Conservation (phyloP, 1,140 invertebrate species). For the Drosophila neocordata region DNA sequence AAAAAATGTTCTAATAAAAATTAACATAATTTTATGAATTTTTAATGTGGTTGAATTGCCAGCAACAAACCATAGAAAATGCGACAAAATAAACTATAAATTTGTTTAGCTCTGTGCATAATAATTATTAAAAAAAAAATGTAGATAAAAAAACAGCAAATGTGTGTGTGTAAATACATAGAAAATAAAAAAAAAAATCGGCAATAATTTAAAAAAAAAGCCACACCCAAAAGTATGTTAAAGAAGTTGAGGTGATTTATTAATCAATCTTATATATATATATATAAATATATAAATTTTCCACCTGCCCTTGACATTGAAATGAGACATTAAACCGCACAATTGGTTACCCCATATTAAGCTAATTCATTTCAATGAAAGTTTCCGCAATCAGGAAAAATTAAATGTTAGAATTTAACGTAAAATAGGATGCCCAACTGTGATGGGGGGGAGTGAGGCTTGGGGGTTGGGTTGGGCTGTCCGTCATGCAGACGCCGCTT, state of each 20-base stretch:
- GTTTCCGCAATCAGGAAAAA: constrained; percentile 75
- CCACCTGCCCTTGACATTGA: constrained; percentile 68
- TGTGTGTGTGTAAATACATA: too few species aligned
- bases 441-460: too few species aligned
- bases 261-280: too few species aligned
- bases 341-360: constrained; percentile 25
- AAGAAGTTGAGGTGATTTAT: background rate
- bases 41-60: constrained; percentile 56
- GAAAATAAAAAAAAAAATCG: background rate
- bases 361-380: constrained; percentile 79
- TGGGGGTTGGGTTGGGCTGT: constrained; percentile 20
- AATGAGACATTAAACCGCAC: constrained; percentile 58
- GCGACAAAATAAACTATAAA: constrained; percentile 74
- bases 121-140: constrained; percentile 26
- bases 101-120: constrained; percentile 49
- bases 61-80: constrained; percentile 76
- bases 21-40: constrained; percentile 66
- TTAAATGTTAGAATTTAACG: constrained; percentile 72
- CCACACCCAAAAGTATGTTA: constrained; percentile 11
- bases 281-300: background rate
- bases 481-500: constrained; percentile 64
- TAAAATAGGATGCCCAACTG: constrained; percentile 38
- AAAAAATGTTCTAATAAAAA: constrained; percentile 43
- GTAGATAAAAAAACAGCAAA: background rate
- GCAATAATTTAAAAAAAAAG: background rate